A percentile compares a stretch with the other conserved stretches of the same genome.
These are phyloP conservation scores for Helicoverpa zea DNA, from an alignment of 1,140 invertebrate species.

Conservation along the genomic window DNA sequence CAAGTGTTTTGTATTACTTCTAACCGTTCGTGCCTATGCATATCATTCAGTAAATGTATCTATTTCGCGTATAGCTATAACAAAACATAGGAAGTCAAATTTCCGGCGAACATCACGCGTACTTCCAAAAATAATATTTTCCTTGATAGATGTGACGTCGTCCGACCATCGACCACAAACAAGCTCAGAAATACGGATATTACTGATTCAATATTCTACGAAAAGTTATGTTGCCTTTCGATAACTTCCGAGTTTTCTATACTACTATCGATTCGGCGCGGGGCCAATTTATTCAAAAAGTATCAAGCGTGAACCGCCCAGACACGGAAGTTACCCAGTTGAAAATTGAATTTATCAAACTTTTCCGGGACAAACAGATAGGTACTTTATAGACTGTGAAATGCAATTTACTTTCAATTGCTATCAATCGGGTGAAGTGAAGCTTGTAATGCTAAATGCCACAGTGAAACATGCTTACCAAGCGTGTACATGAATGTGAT, in stretches of 20 bases:
- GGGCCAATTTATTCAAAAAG: conserved; percentile 80
- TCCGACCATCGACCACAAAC: conserved; percentile 51
- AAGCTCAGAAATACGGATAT: conserved; percentile 61
- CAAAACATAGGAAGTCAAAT: conserved; percentile 51
- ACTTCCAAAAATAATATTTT: conserved; percentile 55
- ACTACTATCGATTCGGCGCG: conserved; percentile 69
- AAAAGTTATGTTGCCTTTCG: conserved; percentile 59
- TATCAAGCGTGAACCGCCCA: conserved; percentile 76
- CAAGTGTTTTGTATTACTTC: neutral
- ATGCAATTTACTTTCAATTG: conserved; percentile 77
- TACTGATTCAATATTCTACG: conserved; percentile 63
- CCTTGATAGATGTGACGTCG: conserved; percentile 47
- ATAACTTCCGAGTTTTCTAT: conserved; percentile 71
- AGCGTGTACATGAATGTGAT: neutral
- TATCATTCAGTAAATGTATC: neutral
- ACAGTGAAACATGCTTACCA: conserved; percentile 31
- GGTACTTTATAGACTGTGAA: conserved; percentile 80
- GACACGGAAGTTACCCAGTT: conserved; percentile 75
- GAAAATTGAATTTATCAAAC: conserved; percentile 84
- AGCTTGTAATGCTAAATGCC: conserved; percentile 64
- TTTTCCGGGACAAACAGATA: conserved; percentile 80
- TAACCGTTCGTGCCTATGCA: neutral
- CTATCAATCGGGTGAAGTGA: conserved; percentile 69
- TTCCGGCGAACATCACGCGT: conserved; percentile 51
- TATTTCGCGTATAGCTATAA: conserved; percentile 8